Base-by-base conservation (phyloP, 2,113 vertebrate genomes). In the Anhinga anhinga region DNA sequence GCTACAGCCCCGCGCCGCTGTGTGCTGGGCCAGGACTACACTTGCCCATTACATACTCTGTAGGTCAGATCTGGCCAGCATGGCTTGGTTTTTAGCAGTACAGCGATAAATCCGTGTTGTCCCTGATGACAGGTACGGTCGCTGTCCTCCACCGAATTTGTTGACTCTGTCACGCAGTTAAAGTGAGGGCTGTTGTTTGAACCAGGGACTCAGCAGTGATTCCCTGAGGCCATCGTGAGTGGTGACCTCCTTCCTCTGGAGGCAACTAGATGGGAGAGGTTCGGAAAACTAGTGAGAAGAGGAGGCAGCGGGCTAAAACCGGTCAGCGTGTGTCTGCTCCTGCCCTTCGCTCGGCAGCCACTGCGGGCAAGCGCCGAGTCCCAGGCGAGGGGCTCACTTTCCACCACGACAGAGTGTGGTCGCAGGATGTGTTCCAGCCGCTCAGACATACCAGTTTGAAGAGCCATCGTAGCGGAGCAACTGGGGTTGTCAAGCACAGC, bases 131-230 rank as follows among this genome's bases (percentile, higher is more conserved):
- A 30, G 59, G 15, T 22, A 15, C 0, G 0, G 13, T 71, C 5
- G 1, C 63, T 66, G 63, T 36, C 26, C 42, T 66, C 40, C 13
- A 14, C 19, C 0, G 0, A 16, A 9, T 27, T 11, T 58, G 13
- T 3, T 65, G 52, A 15, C 52, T 80, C n/a, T 38, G 42, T 59
- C 40, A 22, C 29, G n/a, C 23, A 6, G 32, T 45, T 89, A 11
- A 67, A 53, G 47, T 7, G 26, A 82, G 34, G 29, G 50, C 12
- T 79, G 13, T n/a, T 78, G 34, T 73, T 77, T 70, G 52, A 72
- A 23, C 34, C 8, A 21, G 16, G 27, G 36, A 15, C 22, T 84
- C 69, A 34, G 59, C 65, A 27, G 29, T 0, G 5, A 47, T 58
- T 83, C 49, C 49, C 5, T 25, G 52, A 52, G 66, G 45, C 58